Conservation (phyloP, 2,888 invertebrate species). For the Aporophyla nigra region DNA sequence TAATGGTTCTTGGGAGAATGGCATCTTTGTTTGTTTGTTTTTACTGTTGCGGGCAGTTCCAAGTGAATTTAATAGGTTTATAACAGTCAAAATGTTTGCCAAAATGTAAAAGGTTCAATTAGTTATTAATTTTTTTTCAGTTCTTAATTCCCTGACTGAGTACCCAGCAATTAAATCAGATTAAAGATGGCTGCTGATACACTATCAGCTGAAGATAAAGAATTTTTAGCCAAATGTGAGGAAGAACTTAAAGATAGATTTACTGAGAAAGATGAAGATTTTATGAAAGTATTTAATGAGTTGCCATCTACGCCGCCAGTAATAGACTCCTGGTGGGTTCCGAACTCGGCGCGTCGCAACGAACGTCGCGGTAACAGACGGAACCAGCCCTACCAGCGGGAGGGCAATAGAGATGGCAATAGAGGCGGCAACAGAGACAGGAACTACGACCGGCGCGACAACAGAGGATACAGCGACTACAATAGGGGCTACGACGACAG, state of each 20-base stretch:
- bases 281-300: conserved; percentile 87
- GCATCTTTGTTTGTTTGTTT: conserved; percentile 7
- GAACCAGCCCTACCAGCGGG: conserved; percentile 39
- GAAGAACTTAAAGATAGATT: conserved; percentile 91
- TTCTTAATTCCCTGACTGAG: conserved; percentile 73
- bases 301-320: conserved; percentile 90
- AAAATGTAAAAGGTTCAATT: conserved; percentile 8
- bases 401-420: conserved; percentile 68
- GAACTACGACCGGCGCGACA: conserved; percentile 31
- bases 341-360: conserved; percentile 77
- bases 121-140: conserved; percentile 69
- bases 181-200: conserved; percentile 75
- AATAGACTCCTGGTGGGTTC: conserved; percentile 90
- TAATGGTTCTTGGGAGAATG: not conserved
- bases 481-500: conserved; percentile 66
- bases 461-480: conserved; percentile 69
- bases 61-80: not conserved
- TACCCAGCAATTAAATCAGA: conserved; percentile 46
- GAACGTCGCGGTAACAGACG: conserved; percentile 76
- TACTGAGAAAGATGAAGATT: conserved; percentile 92
- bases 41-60: not conserved
- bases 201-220: conserved; percentile 90
- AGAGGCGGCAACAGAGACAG: conserved; percentile 59
- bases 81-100: not conserved
- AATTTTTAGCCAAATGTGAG: conserved; percentile 92